phyloP scores from a whole-genome alignment of 2,797 vertebrate genomes.

The Tachyglossus aculeatus region DNA sequence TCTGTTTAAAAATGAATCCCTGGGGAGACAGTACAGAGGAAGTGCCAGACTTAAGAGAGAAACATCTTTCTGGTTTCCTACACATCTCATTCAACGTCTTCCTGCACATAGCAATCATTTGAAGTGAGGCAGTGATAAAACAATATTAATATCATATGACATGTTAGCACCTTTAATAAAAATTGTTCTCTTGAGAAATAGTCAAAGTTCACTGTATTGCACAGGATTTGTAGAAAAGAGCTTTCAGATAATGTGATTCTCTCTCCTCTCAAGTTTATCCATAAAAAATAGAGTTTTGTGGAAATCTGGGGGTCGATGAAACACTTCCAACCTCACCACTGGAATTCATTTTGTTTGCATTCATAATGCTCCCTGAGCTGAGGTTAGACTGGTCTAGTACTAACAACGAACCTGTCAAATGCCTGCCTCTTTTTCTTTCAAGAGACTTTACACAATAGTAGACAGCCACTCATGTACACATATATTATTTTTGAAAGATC shows the following conservation, averaged over 20 bases:
- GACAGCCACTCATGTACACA: too few species aligned
- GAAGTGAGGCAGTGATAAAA: not conserved
- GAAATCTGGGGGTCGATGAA: not conserved
- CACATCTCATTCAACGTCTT: not conserved
- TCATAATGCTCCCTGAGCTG: slow-evolving; percentile 11
- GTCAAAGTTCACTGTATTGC: not conserved
- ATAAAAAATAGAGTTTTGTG: not conserved
- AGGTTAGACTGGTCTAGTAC: slow-evolving; percentile 6
- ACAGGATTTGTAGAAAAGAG: not conserved
- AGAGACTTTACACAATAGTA: too few species aligned
- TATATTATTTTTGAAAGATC: too few species aligned
- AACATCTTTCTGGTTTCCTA: not conserved
- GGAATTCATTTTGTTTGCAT: slow-evolving; percentile 10
- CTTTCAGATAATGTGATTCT: not conserved
- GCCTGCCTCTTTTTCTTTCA: too few species aligned
- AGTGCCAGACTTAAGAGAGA: not conserved
- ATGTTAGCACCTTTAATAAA: not conserved
- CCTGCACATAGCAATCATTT: not conserved
- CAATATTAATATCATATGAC: not conserved
- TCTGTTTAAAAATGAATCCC: too few species aligned
- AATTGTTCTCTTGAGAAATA: not conserved
- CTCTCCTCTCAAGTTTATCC: not conserved
- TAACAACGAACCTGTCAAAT: too few species aligned
- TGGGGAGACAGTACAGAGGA: too few species aligned
- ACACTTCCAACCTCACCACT: not conserved